Evolutionary conservation across 2,113 vertebrate species (phyloP).

Genomic region (Aphyosemion australe): DNA sequence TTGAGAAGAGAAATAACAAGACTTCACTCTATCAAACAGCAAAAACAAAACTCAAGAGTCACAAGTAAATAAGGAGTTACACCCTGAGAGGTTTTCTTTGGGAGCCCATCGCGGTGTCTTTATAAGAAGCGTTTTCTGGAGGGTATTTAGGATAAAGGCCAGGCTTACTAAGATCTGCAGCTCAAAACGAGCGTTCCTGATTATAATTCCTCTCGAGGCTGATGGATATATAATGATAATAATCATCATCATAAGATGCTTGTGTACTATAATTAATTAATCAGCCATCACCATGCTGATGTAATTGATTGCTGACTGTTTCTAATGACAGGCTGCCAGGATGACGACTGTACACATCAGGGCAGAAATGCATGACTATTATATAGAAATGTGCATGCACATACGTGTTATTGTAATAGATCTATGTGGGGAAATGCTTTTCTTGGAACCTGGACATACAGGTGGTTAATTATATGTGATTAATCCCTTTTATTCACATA

Average conservation of each 20-base stretch:
- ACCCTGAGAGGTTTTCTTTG: background rate
- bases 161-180: background rate
- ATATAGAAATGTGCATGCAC: background rate
- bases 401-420: background rate
- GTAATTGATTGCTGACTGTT: slow-evolving; percentile 22
- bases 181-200: slow-evolving; percentile 5
- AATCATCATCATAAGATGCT: slow-evolving; percentile 22
- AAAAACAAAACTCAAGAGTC: background rate
- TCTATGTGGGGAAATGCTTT: background rate
- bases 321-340: slow-evolving; percentile 8
- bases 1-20: slow-evolving; percentile 11
- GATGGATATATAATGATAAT: slow-evolving; percentile 32
- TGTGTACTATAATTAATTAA: slow-evolving; percentile 35
- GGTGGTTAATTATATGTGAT: background rate
- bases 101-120: too few relatives aligned
- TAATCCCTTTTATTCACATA: background rate
- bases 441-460: background rate
- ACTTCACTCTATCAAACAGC: slow-evolving; percentile 1
- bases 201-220: slow-evolving; percentile 16
- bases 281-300: slow-evolving; percentile 36
- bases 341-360: background rate
- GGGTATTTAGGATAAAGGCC: slow-evolving; percentile 1
- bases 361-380: background rate
- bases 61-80: background rate
- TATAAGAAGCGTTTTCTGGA: background rate